These are phyloP conservation scores for Vanacampus margaritifer DNA, from an alignment of 2,113 vertebrate species.

Conservation along the genomic window DNA sequence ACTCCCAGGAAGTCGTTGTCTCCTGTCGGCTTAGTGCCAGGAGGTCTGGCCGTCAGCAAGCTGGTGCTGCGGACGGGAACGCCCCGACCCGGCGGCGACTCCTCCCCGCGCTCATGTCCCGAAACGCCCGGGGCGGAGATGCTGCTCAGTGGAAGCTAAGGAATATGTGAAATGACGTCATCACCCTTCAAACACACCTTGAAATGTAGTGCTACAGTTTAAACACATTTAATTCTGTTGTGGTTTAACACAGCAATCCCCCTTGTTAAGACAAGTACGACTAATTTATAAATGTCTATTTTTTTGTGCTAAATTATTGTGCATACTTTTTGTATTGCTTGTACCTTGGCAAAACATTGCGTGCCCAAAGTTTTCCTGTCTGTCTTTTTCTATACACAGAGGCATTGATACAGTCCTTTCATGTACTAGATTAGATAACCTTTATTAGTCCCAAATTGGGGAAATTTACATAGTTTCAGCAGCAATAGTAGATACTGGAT, in stretches of 20 bases:
- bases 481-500: too few species aligned
- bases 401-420: background rate
- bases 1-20: slow-evolving; percentile 77
- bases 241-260: slow-evolving; percentile 2
- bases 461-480: too few species aligned
- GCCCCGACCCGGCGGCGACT: slow-evolving; percentile 74
- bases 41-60: slow-evolving; percentile 72
- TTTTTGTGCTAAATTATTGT: slow-evolving; percentile 7
- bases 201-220: background rate
- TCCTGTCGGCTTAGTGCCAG: slow-evolving; percentile 69
- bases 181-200: background rate
- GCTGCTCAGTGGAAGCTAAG: slow-evolving; percentile 86
- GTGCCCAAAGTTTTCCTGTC: background rate
- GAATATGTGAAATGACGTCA: background rate
- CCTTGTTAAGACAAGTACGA: background rate
- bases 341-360: slow-evolving; percentile 23
- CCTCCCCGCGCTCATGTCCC: slow-evolving; percentile 76
- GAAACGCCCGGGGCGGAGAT: slow-evolving; percentile 74
- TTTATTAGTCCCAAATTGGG: too few species aligned
- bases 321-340: slow-evolving; percentile 12
- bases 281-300: background rate
- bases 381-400: background rate
- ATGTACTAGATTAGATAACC: background rate
- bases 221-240: slow-evolving; percentile 10
- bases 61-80: slow-evolving; percentile 82